Conservation (phyloP, 2,113 vertebrate genomes). For the Vanacampus margaritifer region DNA sequence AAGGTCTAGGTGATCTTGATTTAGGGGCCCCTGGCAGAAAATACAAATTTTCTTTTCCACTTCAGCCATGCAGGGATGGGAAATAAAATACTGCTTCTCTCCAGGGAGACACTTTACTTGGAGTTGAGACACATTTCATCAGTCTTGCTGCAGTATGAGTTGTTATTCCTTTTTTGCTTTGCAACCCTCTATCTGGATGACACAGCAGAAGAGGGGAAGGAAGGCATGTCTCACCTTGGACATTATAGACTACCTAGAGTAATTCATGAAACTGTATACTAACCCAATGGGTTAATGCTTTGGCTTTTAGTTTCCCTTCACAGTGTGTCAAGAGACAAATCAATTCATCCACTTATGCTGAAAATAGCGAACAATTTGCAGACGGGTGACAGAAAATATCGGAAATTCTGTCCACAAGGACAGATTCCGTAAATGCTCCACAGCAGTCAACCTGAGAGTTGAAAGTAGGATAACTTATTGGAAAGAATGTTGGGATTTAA, state of each 20-base stretch:
- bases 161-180: conserved; percentile 17
- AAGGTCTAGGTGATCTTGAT: conserved; percentile 51
- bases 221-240: background rate
- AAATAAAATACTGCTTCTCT: conserved; percentile 49
- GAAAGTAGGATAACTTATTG: conserved; percentile 57
- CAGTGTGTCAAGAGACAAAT: conserved; percentile 43
- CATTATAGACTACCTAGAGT: conserved; percentile 27
- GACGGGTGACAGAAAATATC: conserved; percentile 51
- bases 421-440: conserved; percentile 63
- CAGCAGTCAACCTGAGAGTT: conserved; percentile 56
- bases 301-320: conserved; percentile 41
- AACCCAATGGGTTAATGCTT: conserved; percentile 28
- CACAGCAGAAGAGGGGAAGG: conserved; percentile 45
- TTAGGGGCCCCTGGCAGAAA: conserved; percentile 46
- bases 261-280: conserved; percentile 19
- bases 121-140: conserved; percentile 18
- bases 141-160: conserved; percentile 24
- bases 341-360: conserved; percentile 38
- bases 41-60: conserved; percentile 50
- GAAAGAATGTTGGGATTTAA: conserved; percentile 61
- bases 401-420: conserved; percentile 56
- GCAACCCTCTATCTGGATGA: conserved; percentile 4
- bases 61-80: conserved; percentile 31
- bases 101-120: conserved; percentile 34
- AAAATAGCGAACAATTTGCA: conserved; percentile 51